These are phyloP conservation scores for Cryptocheilus praepositus DNA, from an alignment of 2,888 invertebrate genomes.

Conservation along the genomic window DNA sequence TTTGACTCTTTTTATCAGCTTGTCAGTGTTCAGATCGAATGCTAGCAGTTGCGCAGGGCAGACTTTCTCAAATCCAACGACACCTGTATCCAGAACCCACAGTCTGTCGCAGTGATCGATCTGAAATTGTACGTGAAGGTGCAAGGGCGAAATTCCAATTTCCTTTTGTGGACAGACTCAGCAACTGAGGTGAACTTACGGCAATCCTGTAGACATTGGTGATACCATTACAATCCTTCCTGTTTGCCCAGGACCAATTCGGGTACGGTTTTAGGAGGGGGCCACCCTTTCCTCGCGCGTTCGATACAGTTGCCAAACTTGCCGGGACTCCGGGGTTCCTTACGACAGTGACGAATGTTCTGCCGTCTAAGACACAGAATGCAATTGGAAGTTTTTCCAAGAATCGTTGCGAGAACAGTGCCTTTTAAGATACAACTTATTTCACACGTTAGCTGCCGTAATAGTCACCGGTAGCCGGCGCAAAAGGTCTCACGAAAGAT, in stretches of 20 bases:
- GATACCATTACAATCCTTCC: constrained; percentile 80
- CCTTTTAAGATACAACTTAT: too few species aligned
- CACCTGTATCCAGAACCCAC: constrained; percentile 84
- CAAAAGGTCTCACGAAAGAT: too few species aligned
- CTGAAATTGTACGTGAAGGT: constrained; percentile 69
- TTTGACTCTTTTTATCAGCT: constrained; percentile 53
- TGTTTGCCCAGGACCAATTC: constrained; percentile 78
- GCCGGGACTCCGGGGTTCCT: constrained; percentile 81
- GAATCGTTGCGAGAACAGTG: too few species aligned
- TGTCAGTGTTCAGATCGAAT: constrained; percentile 79
- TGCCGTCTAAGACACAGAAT: constrained; percentile 39
- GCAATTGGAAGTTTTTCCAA: too few species aligned
- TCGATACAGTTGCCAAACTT: constrained; percentile 80
- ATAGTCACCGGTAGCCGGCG: too few species aligned
- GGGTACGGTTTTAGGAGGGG: constrained; percentile 80
- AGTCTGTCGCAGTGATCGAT: constrained; percentile 82
- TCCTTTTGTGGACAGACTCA: too few species aligned
- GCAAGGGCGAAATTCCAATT: neutral
- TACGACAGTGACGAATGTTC: constrained; percentile 82
- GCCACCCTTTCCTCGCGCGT: constrained; percentile 72
- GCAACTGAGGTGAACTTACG: constrained; percentile 76
- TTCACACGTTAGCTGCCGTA: too few species aligned
- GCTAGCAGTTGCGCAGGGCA: constrained; percentile 85
- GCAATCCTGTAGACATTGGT: constrained; percentile 85
- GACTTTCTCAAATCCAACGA: constrained; percentile 77